Evolutionary conservation across 1,140 invertebrate species (phyloP), one percentile per base, ranked within the genome.

Genomic region (Oryctes rhinoceros): DNA sequence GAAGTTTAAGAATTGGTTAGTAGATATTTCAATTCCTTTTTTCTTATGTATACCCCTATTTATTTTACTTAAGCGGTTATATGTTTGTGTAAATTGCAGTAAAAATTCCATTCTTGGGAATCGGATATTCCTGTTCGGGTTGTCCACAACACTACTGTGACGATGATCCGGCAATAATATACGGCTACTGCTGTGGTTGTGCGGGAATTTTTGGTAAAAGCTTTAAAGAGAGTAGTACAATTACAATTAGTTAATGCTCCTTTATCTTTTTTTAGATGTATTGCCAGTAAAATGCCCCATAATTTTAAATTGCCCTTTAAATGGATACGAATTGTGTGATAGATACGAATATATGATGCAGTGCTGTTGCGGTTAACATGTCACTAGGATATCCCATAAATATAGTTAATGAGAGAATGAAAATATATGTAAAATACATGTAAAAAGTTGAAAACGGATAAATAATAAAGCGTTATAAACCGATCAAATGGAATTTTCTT

Each of bases 161-260:
- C 81, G 89, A 91, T 71, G 91, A 92, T 84, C 89, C 89, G n/a
- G 91, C 91, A 2, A 89, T 92, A 35, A 89, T 92, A 78, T 89
- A 91, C 62, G 91, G 91, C 3, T 91, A 89, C 81, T 92, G 91
- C 85, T 92, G 91, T 80, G 91, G 91, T 9, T 92, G 91, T 83
- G 89, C 90, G n/a, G 86, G 88, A 81, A 81, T 87, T 76, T 87
- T 88, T 80, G 91, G 91, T 92, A 89, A 86, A 81, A 75, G n/a
- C 18, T 53, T 44, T 18, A 18, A 2, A 49, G 7, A 39, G 0
- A 5, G 11, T 48, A 62, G 18, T 78, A 59, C 62, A 53, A 9
- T 39, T 7, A 24, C 7, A 9, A 74, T 74, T 0, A 24, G 11
- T 35, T 77, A 47, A 77, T 0, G 0, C 15, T 37, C 44, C 15